These are phyloP conservation scores for Pseudomyrmex sp. DNA, from an alignment of 1,140 invertebrate species.

Conservation along the genomic window DNA sequence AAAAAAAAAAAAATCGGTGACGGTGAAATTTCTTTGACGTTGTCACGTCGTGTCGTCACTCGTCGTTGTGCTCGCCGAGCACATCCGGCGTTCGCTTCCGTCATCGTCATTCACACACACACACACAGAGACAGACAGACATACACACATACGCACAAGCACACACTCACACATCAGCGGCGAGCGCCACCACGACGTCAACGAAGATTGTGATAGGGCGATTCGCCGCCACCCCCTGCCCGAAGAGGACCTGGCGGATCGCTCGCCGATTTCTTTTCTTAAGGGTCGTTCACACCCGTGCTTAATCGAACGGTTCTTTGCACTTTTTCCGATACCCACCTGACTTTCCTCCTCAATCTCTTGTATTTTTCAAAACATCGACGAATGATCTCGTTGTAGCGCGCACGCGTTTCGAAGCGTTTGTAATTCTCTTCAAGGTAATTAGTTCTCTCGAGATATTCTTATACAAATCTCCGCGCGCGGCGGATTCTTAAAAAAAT, in stretches of 20 bases:
- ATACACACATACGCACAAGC: no score
- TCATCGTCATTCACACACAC: constrained; percentile 20
- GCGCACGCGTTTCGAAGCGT: background rate
- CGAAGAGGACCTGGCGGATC: constrained; percentile 66
- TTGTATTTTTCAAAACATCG: constrained; percentile 8
- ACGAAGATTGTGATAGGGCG: constrained; percentile 83
- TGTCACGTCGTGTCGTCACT: constrained; percentile 72
- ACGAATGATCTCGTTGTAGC: constrained; percentile 23
- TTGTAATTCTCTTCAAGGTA: constrained; percentile 8
- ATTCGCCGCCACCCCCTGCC: constrained; percentile 60
- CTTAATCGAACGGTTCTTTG: constrained; percentile 45
- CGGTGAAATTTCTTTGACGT: constrained; percentile 75
- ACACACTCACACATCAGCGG: constrained; percentile 46
- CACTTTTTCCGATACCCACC: background rate
- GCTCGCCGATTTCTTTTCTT: constrained; percentile 77
- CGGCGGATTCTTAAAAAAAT: constrained; percentile 25
- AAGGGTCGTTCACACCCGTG: constrained; percentile 78
- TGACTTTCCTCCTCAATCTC: background rate
- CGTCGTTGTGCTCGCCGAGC: constrained; percentile 58
- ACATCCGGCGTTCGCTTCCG: constrained; percentile 59
- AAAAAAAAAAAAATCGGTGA: constrained; percentile 58
- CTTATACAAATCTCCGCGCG: background rate
- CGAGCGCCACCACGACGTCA: constrained; percentile 74
- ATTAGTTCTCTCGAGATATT: constrained; percentile 33
- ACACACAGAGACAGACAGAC: no score